These are phyloP conservation scores for Xenentodon cancila DNA, from an alignment of 2,797 vertebrate genomes.

Conservation along the genomic window DNA sequence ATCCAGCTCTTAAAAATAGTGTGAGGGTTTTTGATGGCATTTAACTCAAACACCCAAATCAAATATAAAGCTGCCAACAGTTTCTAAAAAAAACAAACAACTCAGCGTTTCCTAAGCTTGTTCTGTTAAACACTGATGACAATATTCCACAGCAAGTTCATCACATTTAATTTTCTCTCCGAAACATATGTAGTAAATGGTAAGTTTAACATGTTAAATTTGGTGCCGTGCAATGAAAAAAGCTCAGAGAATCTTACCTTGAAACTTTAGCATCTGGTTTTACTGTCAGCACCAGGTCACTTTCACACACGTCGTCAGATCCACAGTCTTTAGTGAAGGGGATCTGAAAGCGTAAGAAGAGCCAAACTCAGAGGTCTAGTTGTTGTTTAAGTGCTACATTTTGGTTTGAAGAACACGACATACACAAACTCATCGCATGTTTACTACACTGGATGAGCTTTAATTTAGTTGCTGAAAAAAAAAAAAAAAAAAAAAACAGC, in stretches of 20 bases:
- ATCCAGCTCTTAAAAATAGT: not conserved
- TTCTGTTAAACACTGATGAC: no score
- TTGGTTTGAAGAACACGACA: not conserved
- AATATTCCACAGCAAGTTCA: constrained; percentile 2
- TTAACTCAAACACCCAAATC: not conserved
- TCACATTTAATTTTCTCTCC: not conserved
- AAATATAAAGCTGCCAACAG: not conserved
- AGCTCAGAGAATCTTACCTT: constrained; percentile 71
- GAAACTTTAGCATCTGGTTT: constrained; percentile 65
- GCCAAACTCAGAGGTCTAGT: not conserved
- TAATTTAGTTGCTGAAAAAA: constrained; percentile 6
- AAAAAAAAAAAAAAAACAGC: not conserved
- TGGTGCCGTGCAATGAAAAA: no score
- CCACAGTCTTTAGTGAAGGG: constrained; percentile 93
- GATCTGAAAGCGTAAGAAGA: constrained; percentile 73
- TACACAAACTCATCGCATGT: not conserved
- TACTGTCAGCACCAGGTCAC: constrained; percentile 86
- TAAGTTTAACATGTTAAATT: not conserved
- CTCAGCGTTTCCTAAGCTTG: no score
- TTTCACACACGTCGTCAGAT: constrained; percentile 87
- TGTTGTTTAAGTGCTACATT: not conserved
- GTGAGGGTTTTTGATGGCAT: not conserved
- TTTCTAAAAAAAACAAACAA: not conserved
- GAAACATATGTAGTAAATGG: not conserved
- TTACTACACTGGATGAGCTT: not conserved